phyloP scores from a whole-genome alignment of 2,797 vertebrate genomes.

The Pangasius krempfi region DNA sequence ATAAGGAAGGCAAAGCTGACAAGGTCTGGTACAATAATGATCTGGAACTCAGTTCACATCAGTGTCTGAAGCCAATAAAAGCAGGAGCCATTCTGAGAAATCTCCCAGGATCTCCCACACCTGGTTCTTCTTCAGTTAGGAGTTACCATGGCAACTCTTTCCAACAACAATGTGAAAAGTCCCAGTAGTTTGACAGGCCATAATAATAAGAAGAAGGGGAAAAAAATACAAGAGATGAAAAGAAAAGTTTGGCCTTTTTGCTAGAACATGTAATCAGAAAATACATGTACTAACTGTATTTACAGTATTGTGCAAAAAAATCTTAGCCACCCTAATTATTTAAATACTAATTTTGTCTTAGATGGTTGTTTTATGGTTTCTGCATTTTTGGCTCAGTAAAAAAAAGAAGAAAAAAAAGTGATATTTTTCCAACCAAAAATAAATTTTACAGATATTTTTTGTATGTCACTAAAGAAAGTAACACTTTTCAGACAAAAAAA shows the following conservation, averaged over 20 bases:
- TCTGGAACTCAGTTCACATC: conserved; percentile 28
- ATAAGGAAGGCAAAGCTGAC: conserved; percentile 18
- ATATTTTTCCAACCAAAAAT: background rate
- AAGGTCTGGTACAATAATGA: conserved; percentile 25
- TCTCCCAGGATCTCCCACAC: background rate
- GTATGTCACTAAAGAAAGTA: background rate
- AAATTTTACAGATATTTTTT: background rate
- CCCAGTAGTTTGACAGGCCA: background rate
- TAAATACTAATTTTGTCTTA: background rate
- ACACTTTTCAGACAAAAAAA: background rate
- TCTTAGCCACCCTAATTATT: background rate
- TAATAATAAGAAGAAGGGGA: background rate
- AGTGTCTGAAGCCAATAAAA: conserved; percentile 31
- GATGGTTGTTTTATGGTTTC: background rate
- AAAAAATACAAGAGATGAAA: background rate
- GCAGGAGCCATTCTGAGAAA: conserved; percentile 25
- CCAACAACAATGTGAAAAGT: background rate
- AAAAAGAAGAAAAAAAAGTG: background rate
- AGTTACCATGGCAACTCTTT: conserved; percentile 2
- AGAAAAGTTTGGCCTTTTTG: background rate
- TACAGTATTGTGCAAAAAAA: background rate
- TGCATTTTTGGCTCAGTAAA: background rate
- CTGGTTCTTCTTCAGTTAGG: background rate
- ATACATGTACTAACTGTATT: background rate
- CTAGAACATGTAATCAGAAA: background rate